These are phyloP conservation scores for Tiliacea aurago DNA, from an alignment of 2,888 invertebrate species.

Conservation along the genomic window DNA sequence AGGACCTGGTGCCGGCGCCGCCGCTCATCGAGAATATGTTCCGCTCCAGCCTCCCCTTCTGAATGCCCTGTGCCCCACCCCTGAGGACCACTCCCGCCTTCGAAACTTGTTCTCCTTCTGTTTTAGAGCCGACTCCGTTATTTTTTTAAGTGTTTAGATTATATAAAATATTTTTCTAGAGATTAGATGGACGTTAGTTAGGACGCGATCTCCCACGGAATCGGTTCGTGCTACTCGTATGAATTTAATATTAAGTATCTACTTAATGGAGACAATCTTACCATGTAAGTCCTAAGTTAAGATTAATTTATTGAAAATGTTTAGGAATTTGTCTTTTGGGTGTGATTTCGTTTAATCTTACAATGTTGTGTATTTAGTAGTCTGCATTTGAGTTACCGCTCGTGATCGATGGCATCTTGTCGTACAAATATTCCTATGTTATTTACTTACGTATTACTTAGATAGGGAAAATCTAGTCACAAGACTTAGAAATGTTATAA, in stretches of 20 bases:
- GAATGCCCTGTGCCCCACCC: slow-evolving; percentile 77
- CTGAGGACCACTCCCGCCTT: slow-evolving; percentile 88
- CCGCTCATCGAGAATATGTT: slow-evolving; percentile 98
- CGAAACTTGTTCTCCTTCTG: slow-evolving; percentile 80
- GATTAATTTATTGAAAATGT: slow-evolving; percentile 88
- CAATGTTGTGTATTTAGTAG: slow-evolving; percentile 87
- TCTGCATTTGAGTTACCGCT: slow-evolving; percentile 91
- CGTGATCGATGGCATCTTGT: slow-evolving; percentile 90
- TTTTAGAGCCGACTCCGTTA: slow-evolving; percentile 87
- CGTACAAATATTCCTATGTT: slow-evolving; percentile 91
- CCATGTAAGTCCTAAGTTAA: slow-evolving; percentile 80
- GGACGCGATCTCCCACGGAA: slow-evolving; percentile 88
- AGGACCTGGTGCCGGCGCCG: slow-evolving; percentile 97
- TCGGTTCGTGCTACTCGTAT: slow-evolving; percentile 84
- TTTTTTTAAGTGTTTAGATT: slow-evolving; percentile 88
- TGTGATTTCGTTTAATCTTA: slow-evolving; percentile 88
- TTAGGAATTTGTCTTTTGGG: slow-evolving; percentile 81
- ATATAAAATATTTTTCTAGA: slow-evolving; percentile 88
- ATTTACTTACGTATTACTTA: slow-evolving; percentile 89
- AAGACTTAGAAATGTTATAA: slow-evolving; percentile 89
- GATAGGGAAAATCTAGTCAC: slow-evolving; percentile 90
- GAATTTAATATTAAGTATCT: slow-evolving; percentile 72
- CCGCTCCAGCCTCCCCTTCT: slow-evolving; percentile 98
- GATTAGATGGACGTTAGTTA: slow-evolving; percentile 83
- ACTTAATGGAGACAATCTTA: slow-evolving; percentile 80